phyloP scores from a whole-genome alignment of 2,113 vertebrate genomes.

The Leptodactylus fuscus region DNA sequence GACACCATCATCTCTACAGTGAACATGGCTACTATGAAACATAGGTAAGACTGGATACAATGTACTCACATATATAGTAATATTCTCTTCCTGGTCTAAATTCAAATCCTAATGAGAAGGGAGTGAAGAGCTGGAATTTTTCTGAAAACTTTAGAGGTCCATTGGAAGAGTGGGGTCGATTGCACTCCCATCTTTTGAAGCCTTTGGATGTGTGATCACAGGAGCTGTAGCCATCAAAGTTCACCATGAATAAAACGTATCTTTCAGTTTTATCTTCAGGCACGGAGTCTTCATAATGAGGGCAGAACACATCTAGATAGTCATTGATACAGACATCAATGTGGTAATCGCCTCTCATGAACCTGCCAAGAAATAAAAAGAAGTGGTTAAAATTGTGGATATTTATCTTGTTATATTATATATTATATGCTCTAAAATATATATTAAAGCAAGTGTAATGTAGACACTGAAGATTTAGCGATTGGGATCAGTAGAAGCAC shows the following conservation, averaged over 20 bases:
- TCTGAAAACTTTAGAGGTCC: constrained; percentile 98
- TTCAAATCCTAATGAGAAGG: constrained; percentile 98
- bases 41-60: neutral
- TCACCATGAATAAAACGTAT: constrained; percentile 98
- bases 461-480: no score
- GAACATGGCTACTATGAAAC: no score
- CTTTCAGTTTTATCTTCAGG: constrained; percentile 94
- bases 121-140: constrained; percentile 99
- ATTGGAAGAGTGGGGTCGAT: constrained; percentile 93
- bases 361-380: constrained; percentile 73
- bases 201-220: constrained; percentile 98
- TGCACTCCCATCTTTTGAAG: constrained; percentile 99
- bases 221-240: constrained; percentile 98
- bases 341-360: constrained; percentile 93
- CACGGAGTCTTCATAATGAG: constrained; percentile 93
- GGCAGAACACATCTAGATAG: constrained; percentile 98
- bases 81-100: constrained; percentile 98
- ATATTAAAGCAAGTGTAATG: neutral
- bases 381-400: neutral
- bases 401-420: neutral
- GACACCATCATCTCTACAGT: no score
- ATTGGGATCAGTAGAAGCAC: neutral
- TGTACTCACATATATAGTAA: constrained; percentile 99
- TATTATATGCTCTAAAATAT: neutral
- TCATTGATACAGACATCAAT: constrained; percentile 98